phyloP scores from a whole-genome alignment of 2,888 invertebrate genomes.

The Acleris holmiana region DNA sequence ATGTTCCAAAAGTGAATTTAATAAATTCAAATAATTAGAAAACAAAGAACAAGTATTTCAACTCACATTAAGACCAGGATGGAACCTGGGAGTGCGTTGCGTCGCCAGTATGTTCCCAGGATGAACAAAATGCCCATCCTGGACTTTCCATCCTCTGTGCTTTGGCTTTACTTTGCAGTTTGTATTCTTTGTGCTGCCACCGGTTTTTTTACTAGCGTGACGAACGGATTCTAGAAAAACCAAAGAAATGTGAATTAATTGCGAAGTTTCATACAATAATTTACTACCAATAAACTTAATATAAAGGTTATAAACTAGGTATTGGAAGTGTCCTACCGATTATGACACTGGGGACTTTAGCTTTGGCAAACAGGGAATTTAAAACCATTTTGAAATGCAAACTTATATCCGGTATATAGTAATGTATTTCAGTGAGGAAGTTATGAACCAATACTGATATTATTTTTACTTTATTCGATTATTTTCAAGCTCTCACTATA shows the following conservation, averaged over 20 bases:
- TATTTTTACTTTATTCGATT: too few relatives aligned
- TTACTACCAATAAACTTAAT: conserved; percentile 18
- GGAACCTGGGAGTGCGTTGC: conserved; percentile 88
- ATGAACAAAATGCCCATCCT: conserved; percentile 87
- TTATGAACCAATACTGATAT: too few relatives aligned
- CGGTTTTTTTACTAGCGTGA: conserved; percentile 90
- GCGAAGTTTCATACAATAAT: too few relatives aligned
- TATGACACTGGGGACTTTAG: conserved; percentile 10
- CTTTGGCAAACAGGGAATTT: conserved; percentile 22
- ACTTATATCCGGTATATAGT: too few relatives aligned
- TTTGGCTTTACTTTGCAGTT: conserved; percentile 88
- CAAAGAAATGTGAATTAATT: not conserved
- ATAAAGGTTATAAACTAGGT: not conserved
- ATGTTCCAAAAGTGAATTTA: too few relatives aligned
- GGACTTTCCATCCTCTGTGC: conserved; percentile 90
- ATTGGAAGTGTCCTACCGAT: conserved; percentile 6
- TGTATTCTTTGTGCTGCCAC: conserved; percentile 88
- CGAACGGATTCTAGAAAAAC: conserved; percentile 72
- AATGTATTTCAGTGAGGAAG: too few relatives aligned
- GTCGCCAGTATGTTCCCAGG: conserved; percentile 88
- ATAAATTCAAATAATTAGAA: too few relatives aligned
- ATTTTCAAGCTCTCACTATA: too few relatives aligned
- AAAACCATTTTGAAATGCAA: conserved; percentile 17
- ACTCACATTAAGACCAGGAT: conserved; percentile 91
- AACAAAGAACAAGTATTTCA: conserved; percentile 23